Conservation (phyloP, 2,888 invertebrate species). For the Stenurella melanura region DNA sequence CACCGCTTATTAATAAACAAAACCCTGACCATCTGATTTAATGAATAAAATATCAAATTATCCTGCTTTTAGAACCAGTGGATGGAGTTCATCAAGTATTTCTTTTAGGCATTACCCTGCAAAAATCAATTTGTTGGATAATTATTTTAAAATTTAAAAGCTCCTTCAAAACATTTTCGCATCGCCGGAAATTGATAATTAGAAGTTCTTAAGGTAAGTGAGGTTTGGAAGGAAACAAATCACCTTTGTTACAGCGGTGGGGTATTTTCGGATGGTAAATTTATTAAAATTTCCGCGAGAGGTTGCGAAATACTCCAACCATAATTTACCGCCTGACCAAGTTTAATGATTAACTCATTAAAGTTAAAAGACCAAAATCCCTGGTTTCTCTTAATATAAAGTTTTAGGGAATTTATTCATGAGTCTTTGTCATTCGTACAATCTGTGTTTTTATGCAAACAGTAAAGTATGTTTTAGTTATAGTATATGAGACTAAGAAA, state of each 20-base stretch:
- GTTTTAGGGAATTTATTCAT: background rate
- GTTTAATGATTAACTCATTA: constrained; percentile 7
- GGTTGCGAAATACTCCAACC: background rate
- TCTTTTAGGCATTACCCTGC: background rate
- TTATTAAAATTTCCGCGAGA: background rate
- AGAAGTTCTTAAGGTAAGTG: constrained; percentile 7
- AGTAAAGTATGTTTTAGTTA: no score
- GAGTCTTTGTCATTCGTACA: background rate
- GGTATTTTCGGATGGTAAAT: background rate
- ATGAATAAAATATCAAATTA: background rate
- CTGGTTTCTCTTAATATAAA: background rate
- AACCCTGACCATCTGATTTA: no score
- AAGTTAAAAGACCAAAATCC: background rate
- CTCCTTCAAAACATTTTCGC: background rate
- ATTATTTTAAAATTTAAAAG: background rate
- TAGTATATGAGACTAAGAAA: no score
- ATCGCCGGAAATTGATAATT: constrained; percentile 4
- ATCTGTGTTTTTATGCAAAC: background rate
- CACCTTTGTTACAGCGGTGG: background rate
- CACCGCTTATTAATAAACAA: no score
- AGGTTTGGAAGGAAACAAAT: constrained; percentile 7
- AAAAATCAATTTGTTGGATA: background rate
- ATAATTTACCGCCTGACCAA: background rate
- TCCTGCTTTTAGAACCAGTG: background rate
- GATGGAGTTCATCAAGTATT: background rate